phyloP scores from a whole-genome alignment of 2,888 invertebrate species.

The Bedellia somnulentella region DNA sequence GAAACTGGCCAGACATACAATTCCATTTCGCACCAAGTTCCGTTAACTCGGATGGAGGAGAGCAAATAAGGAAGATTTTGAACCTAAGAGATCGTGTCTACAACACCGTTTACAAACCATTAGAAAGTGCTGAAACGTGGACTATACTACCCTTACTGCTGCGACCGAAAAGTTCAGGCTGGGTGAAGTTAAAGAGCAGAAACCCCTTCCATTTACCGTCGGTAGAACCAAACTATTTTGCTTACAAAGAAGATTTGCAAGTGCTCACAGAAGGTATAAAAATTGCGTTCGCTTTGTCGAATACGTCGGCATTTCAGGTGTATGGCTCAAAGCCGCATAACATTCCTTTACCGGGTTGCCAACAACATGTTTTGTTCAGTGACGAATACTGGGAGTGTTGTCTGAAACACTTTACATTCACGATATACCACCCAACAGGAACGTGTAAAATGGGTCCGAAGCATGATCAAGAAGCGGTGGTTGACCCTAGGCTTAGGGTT shows the following conservation, averaged over 20 bases:
- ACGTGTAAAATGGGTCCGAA: slow-evolving; percentile 87
- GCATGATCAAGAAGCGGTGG: slow-evolving; percentile 75
- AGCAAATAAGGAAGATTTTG: slow-evolving; percentile 75
- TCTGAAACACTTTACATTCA: slow-evolving; percentile 76
- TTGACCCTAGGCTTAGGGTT: slow-evolving; percentile 75
- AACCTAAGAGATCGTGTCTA: slow-evolving; percentile 79
- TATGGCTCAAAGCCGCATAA: slow-evolving; percentile 79
- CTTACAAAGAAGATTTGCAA: slow-evolving; percentile 78
- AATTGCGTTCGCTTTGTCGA: slow-evolving; percentile 78
- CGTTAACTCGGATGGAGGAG: slow-evolving; percentile 79
- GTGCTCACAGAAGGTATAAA: slow-evolving; percentile 82
- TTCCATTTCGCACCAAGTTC: slow-evolving; percentile 87
- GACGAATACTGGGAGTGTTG: slow-evolving; percentile 89
- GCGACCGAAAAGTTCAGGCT: slow-evolving; percentile 85
- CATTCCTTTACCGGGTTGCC: slow-evolving; percentile 82
- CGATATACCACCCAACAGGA: slow-evolving; percentile 84
- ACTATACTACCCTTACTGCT: slow-evolving; percentile 78
- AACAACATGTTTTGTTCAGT: slow-evolving; percentile 68
- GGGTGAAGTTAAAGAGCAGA: slow-evolving; percentile 77
- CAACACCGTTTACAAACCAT: slow-evolving; percentile 82
- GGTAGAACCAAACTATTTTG: slow-evolving; percentile 91
- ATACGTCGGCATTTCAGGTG: slow-evolving; percentile 76
- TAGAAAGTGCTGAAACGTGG: slow-evolving; percentile 80
- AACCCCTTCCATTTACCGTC: slow-evolving; percentile 83
- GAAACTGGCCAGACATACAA: slow-evolving; percentile 83